A percentile compares a stretch with the other conserved stretches of the same genome.
Evolutionary conservation across 2,888 invertebrate genomes (phyloP).

Genomic region (Rosalia funebris): DNA sequence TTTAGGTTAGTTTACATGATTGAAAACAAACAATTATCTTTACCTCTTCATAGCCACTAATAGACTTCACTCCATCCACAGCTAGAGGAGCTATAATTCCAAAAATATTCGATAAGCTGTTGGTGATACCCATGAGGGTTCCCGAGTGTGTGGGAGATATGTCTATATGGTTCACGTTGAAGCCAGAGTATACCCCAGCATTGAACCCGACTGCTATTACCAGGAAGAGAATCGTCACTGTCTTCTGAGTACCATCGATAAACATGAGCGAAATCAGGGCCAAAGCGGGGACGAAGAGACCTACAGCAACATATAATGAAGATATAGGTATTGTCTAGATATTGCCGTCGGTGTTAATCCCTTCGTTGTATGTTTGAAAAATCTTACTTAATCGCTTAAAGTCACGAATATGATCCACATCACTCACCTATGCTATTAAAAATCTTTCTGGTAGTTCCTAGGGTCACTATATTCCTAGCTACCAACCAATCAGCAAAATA

Average conservation of each 20-base stretch:
- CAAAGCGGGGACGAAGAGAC: constrained; percentile 70
- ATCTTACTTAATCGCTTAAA: too few relatives aligned
- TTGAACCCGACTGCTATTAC: constrained; percentile 80
- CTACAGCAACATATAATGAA: too few relatives aligned
- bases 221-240: constrained; percentile 72
- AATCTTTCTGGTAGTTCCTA: constrained; percentile 65
- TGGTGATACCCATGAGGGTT: constrained; percentile 85
- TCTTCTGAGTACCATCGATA: constrained; percentile 63
- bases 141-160: constrained; percentile 85
- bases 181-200: constrained; percentile 79
- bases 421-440: constrained; percentile 75
- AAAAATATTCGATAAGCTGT: constrained; percentile 78
- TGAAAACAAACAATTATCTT: too few relatives aligned
- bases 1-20: not conserved
- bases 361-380: too few relatives aligned
- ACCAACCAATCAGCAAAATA: constrained; percentile 72
- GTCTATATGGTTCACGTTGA: constrained; percentile 83
- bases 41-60: constrained; percentile 75
- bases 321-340: too few relatives aligned
- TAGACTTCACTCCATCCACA: constrained; percentile 65
- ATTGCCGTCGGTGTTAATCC: too few relatives aligned
- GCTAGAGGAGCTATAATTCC: constrained; percentile 80
- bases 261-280: constrained; percentile 71
- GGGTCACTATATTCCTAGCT: constrained; percentile 54
- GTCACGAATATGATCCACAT: too few relatives aligned